phyloP scores from a whole-genome alignment of 64 coral and sea anemone species.

The Porites australiensis region DNA sequence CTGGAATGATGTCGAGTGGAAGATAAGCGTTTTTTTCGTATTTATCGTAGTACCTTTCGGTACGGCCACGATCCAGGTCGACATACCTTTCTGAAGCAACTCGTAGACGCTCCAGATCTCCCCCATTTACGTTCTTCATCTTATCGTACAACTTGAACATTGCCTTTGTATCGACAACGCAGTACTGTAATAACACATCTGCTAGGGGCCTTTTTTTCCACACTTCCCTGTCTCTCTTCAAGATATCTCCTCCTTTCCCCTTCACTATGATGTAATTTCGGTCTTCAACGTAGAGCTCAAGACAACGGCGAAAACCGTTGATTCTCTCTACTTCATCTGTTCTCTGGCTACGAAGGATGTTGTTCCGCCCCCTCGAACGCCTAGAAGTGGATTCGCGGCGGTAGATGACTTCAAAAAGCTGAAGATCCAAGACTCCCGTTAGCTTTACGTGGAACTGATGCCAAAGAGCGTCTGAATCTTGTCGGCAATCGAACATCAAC shows the following conservation, averaged over 20 bases:
- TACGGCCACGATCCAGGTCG: constrained; percentile 55
- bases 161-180: constrained; percentile 57
- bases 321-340: constrained; percentile 48
- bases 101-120: constrained; percentile 33
- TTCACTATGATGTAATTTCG: constrained; percentile 23
- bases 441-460: constrained; percentile 69
- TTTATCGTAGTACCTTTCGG: constrained; percentile 60
- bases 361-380: no score
- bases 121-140: constrained; percentile 27
- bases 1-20: constrained; percentile 40
- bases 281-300: constrained; percentile 56
- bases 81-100: constrained; percentile 74
- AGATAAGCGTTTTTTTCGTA: constrained; percentile 64
- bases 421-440: constrained; percentile 69
- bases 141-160: constrained; percentile 66
- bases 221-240: background rate
- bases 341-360: no score
- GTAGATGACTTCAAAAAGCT: constrained; percentile 75
- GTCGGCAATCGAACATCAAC: constrained; percentile 82
- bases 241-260: constrained; percentile 5
- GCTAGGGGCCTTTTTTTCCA: constrained; percentile 53
- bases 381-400: no score
- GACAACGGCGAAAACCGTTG: constrained; percentile 47
- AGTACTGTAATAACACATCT: constrained; percentile 36
- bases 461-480: constrained; percentile 69